A percentile compares a stretch with the other conserved stretches of the same genome.
Evolutionary conservation across 2,113 vertebrate genomes (phyloP).

Genomic region (Carassius auratus): DNA sequence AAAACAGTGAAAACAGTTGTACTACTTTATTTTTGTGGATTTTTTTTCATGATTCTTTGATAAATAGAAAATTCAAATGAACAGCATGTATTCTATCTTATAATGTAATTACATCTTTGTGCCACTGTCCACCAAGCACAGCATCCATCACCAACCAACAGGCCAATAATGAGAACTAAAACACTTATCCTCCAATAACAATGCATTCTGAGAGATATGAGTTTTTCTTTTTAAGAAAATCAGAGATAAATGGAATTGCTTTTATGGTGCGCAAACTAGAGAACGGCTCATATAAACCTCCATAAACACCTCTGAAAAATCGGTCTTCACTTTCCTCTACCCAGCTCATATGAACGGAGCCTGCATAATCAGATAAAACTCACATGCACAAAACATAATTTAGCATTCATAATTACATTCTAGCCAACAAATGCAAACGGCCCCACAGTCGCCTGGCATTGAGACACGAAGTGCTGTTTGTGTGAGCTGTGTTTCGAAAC

Average conservation of each 20-base stretch:
- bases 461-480: conserved; percentile 7
- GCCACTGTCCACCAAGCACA: conserved; percentile 2
- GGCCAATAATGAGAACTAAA: conserved; percentile 7
- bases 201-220: conserved; percentile 21
- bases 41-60: too few relatives aligned
- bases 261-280: not conserved
- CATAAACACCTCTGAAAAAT: conserved; percentile 7
- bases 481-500: not conserved
- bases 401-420: conserved; percentile 49
- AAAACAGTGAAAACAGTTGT: too few relatives aligned
- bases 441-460: conserved; percentile 22
- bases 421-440: conserved; percentile 50
- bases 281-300: not conserved
- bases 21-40: too few relatives aligned
- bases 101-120: conserved; percentile 18
- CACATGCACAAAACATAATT: conserved; percentile 31
- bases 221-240: conserved; percentile 8
- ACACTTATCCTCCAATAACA: conserved; percentile 23
- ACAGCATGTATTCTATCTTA: too few relatives aligned
- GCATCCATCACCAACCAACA: conserved; percentile 1
- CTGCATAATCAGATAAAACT: conserved; percentile 43
- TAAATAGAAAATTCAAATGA: too few relatives aligned
- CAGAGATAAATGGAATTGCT: conserved; percentile 21
- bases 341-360: conserved; percentile 32
- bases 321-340: conserved; percentile 23